Percentiles rank a stretch among this genome's conserved stretches.
phyloP scores from a whole-genome alignment of 2,113 vertebrate genomes.

The Onychorhynchus coronatus region DNA sequence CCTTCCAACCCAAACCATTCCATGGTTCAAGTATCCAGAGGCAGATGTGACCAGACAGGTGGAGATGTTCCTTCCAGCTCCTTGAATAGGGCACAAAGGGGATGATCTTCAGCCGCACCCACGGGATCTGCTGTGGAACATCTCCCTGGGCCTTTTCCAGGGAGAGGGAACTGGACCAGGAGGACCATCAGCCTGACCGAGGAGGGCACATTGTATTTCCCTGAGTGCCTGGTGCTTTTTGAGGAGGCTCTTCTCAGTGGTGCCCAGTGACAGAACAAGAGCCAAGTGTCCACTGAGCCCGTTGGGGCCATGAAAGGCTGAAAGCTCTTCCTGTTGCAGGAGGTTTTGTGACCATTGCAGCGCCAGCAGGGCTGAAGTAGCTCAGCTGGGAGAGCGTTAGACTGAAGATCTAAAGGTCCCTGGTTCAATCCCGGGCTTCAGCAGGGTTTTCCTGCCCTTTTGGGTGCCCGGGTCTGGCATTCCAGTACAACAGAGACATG shows the following conservation, averaged over 20 bases:
- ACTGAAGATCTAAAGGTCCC: conserved; percentile 61
- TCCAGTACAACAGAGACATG: rapidly evolving
- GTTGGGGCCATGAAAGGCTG: rapidly evolving
- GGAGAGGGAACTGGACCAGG: not conserved
- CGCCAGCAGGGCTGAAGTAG: not conserved
- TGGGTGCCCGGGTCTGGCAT: not conserved
- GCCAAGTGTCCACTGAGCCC: not conserved
- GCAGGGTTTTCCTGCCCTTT: not conserved
- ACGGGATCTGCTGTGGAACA: rapidly evolving
- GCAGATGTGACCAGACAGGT: not conserved
- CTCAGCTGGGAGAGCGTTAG: conserved; percentile 52
- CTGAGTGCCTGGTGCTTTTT: not conserved
- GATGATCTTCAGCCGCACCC: not conserved
- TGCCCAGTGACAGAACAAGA: not conserved
- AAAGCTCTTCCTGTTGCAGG: not conserved
- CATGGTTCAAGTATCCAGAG: not conserved
- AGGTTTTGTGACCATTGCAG: rapidly evolving
- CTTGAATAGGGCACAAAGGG: not conserved
- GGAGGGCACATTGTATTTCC: not conserved
- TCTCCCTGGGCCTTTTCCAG: not conserved
- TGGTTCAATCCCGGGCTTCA: conserved; percentile 50
- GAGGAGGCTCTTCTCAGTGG: not conserved
- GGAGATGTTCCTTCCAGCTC: not conserved
- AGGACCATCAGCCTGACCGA: not conserved
- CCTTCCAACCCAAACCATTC: not conserved